Conservation (phyloP, 2,797 vertebrate genomes). For the Siniperca obscura region DNA sequence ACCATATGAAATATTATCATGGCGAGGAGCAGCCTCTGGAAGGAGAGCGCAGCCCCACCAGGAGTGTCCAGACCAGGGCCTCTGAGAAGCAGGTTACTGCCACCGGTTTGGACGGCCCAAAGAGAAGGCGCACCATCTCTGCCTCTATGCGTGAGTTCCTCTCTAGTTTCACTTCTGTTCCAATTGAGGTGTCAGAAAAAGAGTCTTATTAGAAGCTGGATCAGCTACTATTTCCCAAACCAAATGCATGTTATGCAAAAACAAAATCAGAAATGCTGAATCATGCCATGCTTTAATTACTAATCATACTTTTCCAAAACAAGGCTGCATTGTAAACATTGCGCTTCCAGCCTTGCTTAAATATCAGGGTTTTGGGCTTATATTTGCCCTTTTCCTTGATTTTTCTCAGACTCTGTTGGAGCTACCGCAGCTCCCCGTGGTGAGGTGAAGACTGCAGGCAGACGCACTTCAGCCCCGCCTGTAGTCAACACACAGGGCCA, state of each 20-base stretch:
- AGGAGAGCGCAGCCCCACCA: constrained; percentile 85
- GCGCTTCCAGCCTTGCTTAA: background rate
- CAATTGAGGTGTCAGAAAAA: background rate
- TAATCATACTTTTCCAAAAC: background rate
- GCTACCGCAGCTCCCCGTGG: constrained; percentile 68
- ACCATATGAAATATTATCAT: constrained; percentile 99
- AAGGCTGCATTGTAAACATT: background rate
- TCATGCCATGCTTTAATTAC: background rate
- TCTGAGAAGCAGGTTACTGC: constrained; percentile 86
- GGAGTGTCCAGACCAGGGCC: constrained; percentile 90
- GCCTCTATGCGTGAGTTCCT: constrained; percentile 89
- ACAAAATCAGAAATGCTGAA: background rate
- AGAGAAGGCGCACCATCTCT: constrained; percentile 89
- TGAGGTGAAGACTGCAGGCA: constrained; percentile 79
- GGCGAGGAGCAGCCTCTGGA: constrained; percentile 85
- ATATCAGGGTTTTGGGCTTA: background rate
- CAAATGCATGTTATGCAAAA: background rate
- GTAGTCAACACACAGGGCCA: constrained; percentile 78
- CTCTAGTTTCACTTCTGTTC: background rate
- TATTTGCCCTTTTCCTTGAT: background rate
- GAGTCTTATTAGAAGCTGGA: background rate
- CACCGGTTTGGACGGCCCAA: constrained; percentile 83
- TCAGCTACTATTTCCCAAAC: constrained; percentile 9
- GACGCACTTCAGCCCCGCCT: constrained; percentile 85
- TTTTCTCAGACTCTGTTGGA: constrained; percentile 68